These are phyloP conservation scores for Arvicola amphibius DNA, from an alignment of 2,797 vertebrate genomes.

Conservation along the genomic window DNA sequence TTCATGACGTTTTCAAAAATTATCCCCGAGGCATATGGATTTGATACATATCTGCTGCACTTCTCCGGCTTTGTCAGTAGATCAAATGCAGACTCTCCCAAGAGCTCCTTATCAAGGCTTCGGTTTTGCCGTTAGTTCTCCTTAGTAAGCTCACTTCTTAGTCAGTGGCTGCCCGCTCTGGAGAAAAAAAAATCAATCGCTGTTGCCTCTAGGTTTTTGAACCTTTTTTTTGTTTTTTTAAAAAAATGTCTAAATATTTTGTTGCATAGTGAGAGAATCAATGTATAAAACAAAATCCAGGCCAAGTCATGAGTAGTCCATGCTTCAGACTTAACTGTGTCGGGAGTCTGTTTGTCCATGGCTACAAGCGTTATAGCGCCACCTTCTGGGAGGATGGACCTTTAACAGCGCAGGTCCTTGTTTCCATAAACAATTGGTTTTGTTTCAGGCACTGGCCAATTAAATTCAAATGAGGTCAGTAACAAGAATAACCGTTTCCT, in stretches of 20 bases:
- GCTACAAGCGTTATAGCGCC: constrained; percentile 62
- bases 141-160: neutral
- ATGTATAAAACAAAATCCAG: constrained; percentile 7
- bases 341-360: neutral
- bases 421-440: neutral
- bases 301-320: neutral
- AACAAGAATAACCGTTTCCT: neutral
- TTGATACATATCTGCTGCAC: neutral
- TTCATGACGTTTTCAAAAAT: constrained; percentile 44
- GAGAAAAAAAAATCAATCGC: neutral
- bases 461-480: neutral
- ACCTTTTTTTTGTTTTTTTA: neutral
- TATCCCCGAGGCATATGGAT: neutral
- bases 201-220: neutral
- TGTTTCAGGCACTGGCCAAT: neutral
- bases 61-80: neutral
- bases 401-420: neutral
- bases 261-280: neutral
- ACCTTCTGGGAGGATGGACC: constrained; percentile 61
- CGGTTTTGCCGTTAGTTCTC: neutral
- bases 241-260: neutral
- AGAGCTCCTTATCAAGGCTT: neutral
- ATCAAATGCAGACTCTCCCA: neutral
- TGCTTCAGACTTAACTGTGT: neutral
- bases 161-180: neutral